Evolutionary conservation across 92 coral and sea anemone genomes (phyloP).

Genomic region (Porites lobata): DNA sequence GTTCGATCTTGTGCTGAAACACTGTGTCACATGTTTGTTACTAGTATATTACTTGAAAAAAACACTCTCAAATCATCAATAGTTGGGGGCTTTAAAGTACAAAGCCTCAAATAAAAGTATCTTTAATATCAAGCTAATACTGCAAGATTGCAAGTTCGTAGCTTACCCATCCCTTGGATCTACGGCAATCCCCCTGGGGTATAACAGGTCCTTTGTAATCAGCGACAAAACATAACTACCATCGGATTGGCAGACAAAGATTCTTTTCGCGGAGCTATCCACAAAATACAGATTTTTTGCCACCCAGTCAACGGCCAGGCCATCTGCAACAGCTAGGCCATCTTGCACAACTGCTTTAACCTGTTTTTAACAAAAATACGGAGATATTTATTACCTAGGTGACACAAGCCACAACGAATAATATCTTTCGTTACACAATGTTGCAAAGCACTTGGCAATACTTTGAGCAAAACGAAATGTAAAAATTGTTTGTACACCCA

Average conservation of each 20-base stretch:
- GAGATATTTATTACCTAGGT: too few relatives aligned
- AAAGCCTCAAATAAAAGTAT: too few relatives aligned
- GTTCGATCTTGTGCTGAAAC: too few relatives aligned
- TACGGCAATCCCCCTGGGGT: slow-evolving; percentile 90
- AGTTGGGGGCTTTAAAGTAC: too few relatives aligned
- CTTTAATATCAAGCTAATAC: not conserved
- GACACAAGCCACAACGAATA: too few relatives aligned
- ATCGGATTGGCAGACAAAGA: slow-evolving; percentile 86
- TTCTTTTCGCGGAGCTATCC: slow-evolving; percentile 83
- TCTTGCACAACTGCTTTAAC: slow-evolving; percentile 64
- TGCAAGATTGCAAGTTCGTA: not conserved
- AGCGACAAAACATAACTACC: slow-evolving; percentile 77
- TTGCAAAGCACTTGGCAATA: not conserved
- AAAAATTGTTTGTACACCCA: not conserved
- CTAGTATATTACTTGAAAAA: too few relatives aligned
- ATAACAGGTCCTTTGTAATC: slow-evolving; percentile 68
- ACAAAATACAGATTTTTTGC: slow-evolving; percentile 91
- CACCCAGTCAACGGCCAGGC: slow-evolving; percentile 97
- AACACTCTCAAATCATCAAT: too few relatives aligned
- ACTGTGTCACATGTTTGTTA: too few relatives aligned
- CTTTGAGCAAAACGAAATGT: not conserved
- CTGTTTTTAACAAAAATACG: slow-evolving; percentile 11
- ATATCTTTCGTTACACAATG: too few relatives aligned
- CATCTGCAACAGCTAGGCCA: slow-evolving; percentile 92
- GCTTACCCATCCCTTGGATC: slow-evolving; percentile 93